Percentiles rank a stretch among this genome's conserved stretches.
Evolutionary conservation across 2,888 invertebrate genomes (phyloP).

Genomic region (Volucella bombylans): DNA sequence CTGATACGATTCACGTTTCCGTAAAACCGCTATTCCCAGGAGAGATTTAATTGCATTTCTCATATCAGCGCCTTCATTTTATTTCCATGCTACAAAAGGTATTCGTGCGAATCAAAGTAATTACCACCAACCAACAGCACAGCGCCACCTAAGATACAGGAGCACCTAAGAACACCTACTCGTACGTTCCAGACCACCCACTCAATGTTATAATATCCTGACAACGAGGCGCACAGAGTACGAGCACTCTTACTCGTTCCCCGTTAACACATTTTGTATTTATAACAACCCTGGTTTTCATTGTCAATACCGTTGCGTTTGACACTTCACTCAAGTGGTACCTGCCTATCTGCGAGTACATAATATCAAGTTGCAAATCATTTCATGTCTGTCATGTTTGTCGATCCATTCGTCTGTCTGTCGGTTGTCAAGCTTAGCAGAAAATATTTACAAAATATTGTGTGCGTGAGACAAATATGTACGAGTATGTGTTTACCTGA

Average conservation of each 20-base stretch:
- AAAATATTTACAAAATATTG: constrained; percentile 23
- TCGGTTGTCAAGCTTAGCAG: constrained; percentile 29
- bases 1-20: constrained; percentile 18
- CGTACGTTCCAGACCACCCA: no score
- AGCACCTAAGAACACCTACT: constrained; percentile 14
- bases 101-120: constrained; percentile 55
- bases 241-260: neutral
- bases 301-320: neutral
- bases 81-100: constrained; percentile 5
- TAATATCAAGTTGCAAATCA: constrained; percentile 23
- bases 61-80: constrained; percentile 23
- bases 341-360: neutral
- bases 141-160: constrained; percentile 27
- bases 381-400: constrained; percentile 22
- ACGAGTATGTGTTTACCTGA: constrained; percentile 79
- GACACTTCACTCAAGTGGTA: neutral
- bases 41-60: constrained; percentile 42
- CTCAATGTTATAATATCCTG: no score
- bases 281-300: constrained; percentile 24
- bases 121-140: constrained; percentile 33
- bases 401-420: neutral
- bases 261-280: constrained; percentile 11
- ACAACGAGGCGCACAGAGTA: constrained; percentile 9
- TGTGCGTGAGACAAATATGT: constrained; percentile 23
- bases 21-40: constrained; percentile 12